These are phyloP conservation scores for Chaetophractus vellerosus DNA, from an alignment of 2,797 vertebrate genomes.

Conservation along the genomic window DNA sequence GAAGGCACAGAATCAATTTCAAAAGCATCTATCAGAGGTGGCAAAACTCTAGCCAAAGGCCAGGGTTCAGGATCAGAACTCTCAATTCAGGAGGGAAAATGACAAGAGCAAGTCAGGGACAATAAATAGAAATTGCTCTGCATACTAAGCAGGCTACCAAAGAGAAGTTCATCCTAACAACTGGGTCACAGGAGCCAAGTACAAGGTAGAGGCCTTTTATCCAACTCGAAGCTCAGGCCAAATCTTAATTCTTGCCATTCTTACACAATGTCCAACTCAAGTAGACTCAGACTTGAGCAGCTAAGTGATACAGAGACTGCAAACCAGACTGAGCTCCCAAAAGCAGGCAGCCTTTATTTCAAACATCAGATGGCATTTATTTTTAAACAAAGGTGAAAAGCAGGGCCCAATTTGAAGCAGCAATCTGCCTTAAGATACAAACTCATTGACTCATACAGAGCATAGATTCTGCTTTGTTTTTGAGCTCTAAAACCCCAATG, in stretches of 20 bases:
- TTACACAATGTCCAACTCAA: background rate
- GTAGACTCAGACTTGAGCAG: background rate
- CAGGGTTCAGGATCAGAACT: background rate
- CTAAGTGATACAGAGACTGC: background rate
- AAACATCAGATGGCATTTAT: slow-evolving; percentile 19
- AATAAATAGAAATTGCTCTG: background rate
- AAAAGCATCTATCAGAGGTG: background rate
- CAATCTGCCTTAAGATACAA: background rate
- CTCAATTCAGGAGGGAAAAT: background rate
- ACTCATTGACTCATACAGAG: background rate
- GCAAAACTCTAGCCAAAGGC: background rate
- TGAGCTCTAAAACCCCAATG: background rate
- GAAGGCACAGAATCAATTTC: background rate
- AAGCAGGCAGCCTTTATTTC: background rate
- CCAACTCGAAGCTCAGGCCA: background rate
- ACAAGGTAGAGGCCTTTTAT: background rate
- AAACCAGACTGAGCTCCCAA: background rate
- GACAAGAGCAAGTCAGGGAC: background rate
- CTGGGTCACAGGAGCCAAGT: background rate
- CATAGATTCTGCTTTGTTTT: slow-evolving; percentile 2
- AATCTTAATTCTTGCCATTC: background rate
- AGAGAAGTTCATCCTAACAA: background rate
- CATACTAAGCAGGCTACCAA: background rate
- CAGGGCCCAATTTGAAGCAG: slow-evolving; percentile 12
- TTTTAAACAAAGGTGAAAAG: slow-evolving; percentile 48